A percentile compares a stretch with the other conserved stretches of the same genome.
Evolutionary conservation across 2,113 vertebrate genomes (phyloP).

Genomic region (Gopherus evgoodei): DNA sequence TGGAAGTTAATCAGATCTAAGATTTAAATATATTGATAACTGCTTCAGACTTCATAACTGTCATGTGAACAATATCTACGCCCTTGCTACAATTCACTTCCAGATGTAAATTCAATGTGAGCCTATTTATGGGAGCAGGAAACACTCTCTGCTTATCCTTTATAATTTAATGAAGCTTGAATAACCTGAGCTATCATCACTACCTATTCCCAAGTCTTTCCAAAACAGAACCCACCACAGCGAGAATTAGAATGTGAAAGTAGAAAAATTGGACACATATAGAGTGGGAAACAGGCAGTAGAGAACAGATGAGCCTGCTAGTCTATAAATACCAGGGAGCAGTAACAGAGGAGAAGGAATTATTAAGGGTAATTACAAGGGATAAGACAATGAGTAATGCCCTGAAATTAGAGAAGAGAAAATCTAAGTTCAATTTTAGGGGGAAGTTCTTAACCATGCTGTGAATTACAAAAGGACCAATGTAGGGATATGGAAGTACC

Average conservation of each 20-base stretch:
- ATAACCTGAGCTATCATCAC: neutral
- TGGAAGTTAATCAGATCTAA: fast-evolving
- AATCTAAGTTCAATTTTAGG: neutral
- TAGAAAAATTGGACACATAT: neutral
- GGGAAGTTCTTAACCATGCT: neutral
- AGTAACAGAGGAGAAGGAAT: neutral
- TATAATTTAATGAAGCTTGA: neutral
- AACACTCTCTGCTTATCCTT: neutral
- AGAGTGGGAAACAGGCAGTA: neutral
- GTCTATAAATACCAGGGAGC: neutral
- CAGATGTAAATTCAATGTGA: neutral
- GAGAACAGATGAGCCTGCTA: neutral
- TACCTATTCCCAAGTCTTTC: neutral
- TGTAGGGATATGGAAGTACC: neutral
- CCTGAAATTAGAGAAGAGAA: slow-evolving; percentile 9
- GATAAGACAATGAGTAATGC: neutral
- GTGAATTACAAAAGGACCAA: neutral
- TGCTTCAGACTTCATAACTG: neutral
- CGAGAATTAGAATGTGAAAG: neutral
- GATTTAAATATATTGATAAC: neutral
- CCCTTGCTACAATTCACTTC: neutral
- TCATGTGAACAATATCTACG: neutral
- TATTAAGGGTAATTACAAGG: neutral
- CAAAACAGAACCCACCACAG: neutral
- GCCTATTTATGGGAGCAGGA: neutral